Conservation (phyloP, 1,140 invertebrate species). For the Bombus consobrinus region DNA sequence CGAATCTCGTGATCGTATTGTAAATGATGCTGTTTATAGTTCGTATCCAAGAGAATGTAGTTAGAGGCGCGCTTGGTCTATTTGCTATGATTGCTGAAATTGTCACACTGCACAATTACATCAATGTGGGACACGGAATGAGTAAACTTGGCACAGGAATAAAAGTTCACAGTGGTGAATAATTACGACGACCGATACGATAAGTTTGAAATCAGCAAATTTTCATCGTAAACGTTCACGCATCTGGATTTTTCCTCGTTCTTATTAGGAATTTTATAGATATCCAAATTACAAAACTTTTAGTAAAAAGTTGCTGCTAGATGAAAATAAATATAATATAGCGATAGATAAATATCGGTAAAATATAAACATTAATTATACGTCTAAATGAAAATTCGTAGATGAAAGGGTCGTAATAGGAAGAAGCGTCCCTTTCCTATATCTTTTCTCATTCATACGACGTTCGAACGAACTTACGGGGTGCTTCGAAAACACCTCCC, state of each 20-base stretch:
- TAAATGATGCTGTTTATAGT: background rate
- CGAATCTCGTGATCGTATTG: background rate
- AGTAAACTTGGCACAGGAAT: background rate
- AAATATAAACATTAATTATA: background rate
- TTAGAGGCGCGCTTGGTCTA: background rate
- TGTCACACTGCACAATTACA: background rate
- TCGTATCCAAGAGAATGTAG: background rate
- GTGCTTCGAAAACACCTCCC: constrained; percentile 27
- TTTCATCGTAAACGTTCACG: background rate
- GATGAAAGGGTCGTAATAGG: background rate
- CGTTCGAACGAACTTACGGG: constrained; percentile 35
- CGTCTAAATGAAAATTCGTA: background rate
- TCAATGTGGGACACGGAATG: background rate
- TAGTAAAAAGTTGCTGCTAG: background rate
- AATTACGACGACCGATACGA: background rate
- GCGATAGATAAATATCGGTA: background rate
- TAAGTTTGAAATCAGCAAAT: background rate
- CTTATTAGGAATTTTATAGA: background rate
- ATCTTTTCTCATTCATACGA: constrained; percentile 13
- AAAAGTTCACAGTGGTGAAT: background rate
- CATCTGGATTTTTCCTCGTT: background rate
- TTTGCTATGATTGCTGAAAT: background rate
- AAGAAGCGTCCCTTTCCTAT: background rate
- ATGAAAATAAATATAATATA: background rate
- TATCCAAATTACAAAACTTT: background rate